Base-by-base conservation (phyloP, 2,888 invertebrate species). In the Eupithecia subumbrata region DNA sequence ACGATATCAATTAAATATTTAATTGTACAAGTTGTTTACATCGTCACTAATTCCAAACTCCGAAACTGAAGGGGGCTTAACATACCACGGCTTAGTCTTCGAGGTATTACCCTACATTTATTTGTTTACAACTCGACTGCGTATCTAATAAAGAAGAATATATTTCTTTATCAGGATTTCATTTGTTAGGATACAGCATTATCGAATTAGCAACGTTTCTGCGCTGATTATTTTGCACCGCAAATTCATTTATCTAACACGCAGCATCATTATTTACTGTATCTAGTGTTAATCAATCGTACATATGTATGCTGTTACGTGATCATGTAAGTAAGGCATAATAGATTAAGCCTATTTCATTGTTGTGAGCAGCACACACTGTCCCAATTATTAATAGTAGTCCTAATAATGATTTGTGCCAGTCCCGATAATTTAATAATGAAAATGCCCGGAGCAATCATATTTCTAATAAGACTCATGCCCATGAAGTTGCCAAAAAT, bases 211-310 rank as follows among this genome's bases (percentile, higher is more conserved):
- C 22, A 56, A 56, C 40, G 34, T n/a, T n/a, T 30, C 67, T 40
- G 43, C 22, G 22, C 67, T 68, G 43, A 68, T 68, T 68, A 43
- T 68, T n/a, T 68, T 68, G 40, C 22, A 43, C 67, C 67, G 14
- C 67, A 68, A 66, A 66, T 68, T 68, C 43, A 68, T n/a, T 43
- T 68, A 68, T 43, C 67, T 66, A 43, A 22, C 67, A 7, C 14
- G 67, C 67, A n/a, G 67, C 22, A 43, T 68, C 67, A 43, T 68
- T 68, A 68, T 68, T 68, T 68, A 68, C 68, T 68, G 43, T 43
- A 34, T 34, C 22, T 43, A 40, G 16, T n/a, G 67, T 43, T n/a
- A 68, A 68, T 68, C 40, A 68, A 43, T 68, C 25, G 68, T 68
- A 60, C 56, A 22, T 60, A 67, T 12, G 25, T 22, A 43, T 67